Evolutionary conservation across 2,797 vertebrate genomes (phyloP).

Genomic region (Muscicapa striata): DNA sequence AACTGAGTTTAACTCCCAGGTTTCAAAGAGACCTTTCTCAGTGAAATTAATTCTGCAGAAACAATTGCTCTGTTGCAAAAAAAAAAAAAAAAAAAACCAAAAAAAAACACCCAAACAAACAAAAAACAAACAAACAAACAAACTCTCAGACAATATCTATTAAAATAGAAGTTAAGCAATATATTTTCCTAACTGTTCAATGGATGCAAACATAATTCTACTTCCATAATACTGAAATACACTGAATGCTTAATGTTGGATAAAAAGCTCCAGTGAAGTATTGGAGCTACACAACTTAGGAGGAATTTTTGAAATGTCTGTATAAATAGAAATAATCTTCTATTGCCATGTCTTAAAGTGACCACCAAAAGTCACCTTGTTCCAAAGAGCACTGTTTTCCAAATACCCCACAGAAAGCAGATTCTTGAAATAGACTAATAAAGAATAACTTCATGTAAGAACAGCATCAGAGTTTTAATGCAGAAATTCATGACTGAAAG

Average conservation of each 20-base stretch:
- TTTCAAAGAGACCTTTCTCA: neutral
- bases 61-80: accelerated
- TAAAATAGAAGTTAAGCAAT: neutral
- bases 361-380: neutral
- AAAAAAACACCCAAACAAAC: too few relatives aligned
- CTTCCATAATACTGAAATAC: neutral
- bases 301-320: neutral
- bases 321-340: neutral
- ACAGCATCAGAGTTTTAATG: neutral
- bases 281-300: neutral
- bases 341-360: neutral
- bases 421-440: neutral
- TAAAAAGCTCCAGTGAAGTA: neutral
- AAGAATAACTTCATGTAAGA: neutral
- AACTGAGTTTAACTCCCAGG: neutral
- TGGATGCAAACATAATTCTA: neutral
- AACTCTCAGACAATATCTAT: neutral
- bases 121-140: too few relatives aligned
- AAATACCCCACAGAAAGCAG: neutral
- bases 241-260: neutral
- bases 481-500: neutral
- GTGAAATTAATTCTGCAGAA: neutral
- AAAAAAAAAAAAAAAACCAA: too few relatives aligned
- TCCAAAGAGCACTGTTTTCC: neutral
- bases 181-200: neutral